phyloP scores from a whole-genome alignment of 2,113 vertebrate species.

The Cyanocitta stelleri region DNA sequence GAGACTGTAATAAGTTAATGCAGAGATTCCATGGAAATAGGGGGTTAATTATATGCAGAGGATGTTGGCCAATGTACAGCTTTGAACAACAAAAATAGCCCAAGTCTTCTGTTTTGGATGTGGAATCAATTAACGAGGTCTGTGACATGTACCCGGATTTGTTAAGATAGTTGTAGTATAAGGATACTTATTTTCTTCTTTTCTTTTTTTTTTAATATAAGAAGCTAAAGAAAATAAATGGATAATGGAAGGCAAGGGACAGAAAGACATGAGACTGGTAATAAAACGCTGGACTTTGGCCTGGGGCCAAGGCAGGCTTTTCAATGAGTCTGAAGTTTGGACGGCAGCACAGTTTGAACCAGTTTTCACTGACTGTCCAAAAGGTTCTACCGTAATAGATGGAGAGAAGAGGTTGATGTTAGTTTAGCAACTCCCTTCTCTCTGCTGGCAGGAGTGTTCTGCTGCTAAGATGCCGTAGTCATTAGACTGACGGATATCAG shows the following conservation, averaged over 20 bases:
- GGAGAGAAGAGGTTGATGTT: conserved; percentile 9
- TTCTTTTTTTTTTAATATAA: not conserved
- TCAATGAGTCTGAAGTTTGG: conserved; percentile 35
- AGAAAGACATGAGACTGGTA: conserved; percentile 35
- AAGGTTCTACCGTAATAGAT: not conserved
- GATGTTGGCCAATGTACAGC: conserved; percentile 11
- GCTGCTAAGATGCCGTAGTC: not conserved
- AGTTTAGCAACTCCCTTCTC: not conserved
- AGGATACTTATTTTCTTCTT: not conserved
- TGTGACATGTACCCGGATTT: not conserved
- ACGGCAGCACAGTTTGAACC: not conserved
- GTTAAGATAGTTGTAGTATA: not conserved
- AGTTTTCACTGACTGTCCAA: conserved; percentile 6
- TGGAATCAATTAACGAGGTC: conserved; percentile 59
- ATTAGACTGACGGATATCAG: conserved; percentile 3
- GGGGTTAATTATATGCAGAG: conserved; percentile 53
- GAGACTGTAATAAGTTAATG: conserved; percentile 20
- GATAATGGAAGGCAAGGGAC: not conserved
- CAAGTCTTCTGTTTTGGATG: conserved; percentile 34
- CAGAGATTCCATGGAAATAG: conserved; percentile 42
- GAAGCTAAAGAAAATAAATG: conserved; percentile 37
- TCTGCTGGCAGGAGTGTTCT: not conserved
- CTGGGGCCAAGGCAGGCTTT: conserved; percentile 33
- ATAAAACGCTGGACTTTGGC: conserved; percentile 21
- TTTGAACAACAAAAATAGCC: conserved; percentile 56